Conservation (phyloP, 2,113 vertebrate genomes). For the Corythornis vintsioides region DNA sequence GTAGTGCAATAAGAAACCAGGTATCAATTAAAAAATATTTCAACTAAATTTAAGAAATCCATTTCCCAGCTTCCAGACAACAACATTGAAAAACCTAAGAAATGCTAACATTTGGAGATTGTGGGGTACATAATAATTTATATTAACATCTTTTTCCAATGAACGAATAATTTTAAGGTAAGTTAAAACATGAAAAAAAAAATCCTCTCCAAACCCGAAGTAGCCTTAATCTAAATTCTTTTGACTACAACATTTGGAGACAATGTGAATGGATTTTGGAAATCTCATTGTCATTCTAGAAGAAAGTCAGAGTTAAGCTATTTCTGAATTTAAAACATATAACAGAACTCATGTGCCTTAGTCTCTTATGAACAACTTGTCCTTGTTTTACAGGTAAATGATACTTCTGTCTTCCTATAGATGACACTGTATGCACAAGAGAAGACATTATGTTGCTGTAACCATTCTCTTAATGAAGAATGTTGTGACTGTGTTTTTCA, state of each 20-base stretch:
- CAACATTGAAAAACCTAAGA: neutral
- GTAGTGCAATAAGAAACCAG: neutral
- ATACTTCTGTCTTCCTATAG: neutral
- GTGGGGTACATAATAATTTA: neutral
- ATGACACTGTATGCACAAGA: neutral
- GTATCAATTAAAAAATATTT: neutral
- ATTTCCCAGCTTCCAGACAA: neutral
- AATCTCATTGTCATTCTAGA: neutral
- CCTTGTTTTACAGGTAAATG: neutral
- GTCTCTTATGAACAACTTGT: neutral
- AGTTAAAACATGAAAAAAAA: neutral
- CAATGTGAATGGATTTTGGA: neutral
- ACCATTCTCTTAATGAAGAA: neutral
- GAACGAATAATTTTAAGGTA: neutral
- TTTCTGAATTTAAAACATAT: neutral
- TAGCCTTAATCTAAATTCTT: neutral
- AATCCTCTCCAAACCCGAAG: neutral
- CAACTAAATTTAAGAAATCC: neutral
- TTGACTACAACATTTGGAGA: neutral
- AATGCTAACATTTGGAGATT: neutral
- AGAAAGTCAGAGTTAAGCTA: neutral
- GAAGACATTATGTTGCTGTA: neutral
- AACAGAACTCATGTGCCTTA: neutral
- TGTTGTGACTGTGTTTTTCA: neutral
- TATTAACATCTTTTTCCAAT: neutral